These are phyloP conservation scores for Ptycholaimellus sp. DNA, from an alignment of 2,888 invertebrate genomes.

Conservation along the genomic window DNA sequence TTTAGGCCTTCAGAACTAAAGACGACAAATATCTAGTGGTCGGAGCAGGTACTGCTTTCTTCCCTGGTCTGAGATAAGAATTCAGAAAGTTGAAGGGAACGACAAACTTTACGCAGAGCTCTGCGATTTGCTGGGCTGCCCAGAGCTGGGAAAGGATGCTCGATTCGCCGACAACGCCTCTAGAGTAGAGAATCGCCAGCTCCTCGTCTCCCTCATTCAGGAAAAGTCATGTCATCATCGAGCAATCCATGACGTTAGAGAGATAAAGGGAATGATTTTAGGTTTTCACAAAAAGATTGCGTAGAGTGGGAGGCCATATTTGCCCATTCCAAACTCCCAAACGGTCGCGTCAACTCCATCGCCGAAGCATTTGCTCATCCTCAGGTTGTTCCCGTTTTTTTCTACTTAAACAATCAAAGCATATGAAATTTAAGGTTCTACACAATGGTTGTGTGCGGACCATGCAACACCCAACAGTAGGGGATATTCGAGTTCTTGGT, in stretches of 20 bases:
- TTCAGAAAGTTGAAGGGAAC: neutral
- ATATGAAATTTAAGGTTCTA: no score
- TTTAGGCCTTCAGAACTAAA: constrained; percentile 50
- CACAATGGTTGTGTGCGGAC: constrained; percentile 44
- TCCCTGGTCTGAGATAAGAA: no score
- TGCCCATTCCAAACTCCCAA: constrained; percentile 37
- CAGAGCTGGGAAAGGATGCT: neutral
- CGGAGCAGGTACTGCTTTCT: no score
- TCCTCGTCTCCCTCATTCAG: constrained; percentile 29
- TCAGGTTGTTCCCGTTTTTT: constrained; percentile 36
- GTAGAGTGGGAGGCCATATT: neutral
- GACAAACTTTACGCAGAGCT: neutral
- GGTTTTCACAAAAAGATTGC: neutral
- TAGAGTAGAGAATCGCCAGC: constrained; percentile 31
- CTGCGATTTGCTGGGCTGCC: neutral
- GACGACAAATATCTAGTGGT: constrained; percentile 55
- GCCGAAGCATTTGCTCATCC: constrained; percentile 59
- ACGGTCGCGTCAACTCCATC: constrained; percentile 65
- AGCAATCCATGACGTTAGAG: neutral
- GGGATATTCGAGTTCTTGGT: constrained; percentile 38
- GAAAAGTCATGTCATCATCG: no score
- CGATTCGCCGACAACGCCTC: neutral
- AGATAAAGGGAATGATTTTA: neutral
- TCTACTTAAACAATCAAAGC: no score
- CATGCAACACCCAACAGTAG: constrained; percentile 41